Evolutionary conservation across 2,113 vertebrate species (phyloP), one percentile per base, ranked within the genome.

Genomic region (Marcusenius ussheri): DNA sequence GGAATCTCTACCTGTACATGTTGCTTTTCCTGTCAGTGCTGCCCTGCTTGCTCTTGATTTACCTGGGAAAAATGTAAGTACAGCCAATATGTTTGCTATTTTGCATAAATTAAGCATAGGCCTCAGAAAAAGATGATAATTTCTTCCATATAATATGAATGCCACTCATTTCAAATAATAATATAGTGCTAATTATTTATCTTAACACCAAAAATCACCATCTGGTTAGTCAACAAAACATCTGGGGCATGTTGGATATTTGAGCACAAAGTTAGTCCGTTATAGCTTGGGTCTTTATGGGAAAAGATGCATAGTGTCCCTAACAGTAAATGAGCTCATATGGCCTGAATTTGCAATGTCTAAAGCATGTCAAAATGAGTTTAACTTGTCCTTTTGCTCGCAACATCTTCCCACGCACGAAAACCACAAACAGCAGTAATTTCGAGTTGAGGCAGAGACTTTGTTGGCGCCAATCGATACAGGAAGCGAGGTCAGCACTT

Each of bases 51-150:
- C 3, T 62, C n/a, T 47, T 93, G 7, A 39, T 90, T 24, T 13
- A 83, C 24, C 92, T 58, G 39, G 50, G 83, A n/a, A 92, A 88
- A 86, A 50, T 77, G 93, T 93, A 47, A 92, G 93, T 91, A 90
- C 86, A 3, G 24, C 5, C 50, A 39, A 10, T 31, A 42, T 24
- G 35, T 70, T 58, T 17, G 13, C 2, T 51, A 86, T 27, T 45
- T 31, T 51, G 49, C 47, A 17, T 87, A 51, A 47, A 85, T 49
- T 49, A 11, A 49, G 39, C 45, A 24, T 11, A 83, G 21, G 7
- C 10, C 42, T 85, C 39, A n/a, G 42, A 85, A n/a, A 11, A 85
- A 45, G 2, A 19, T 24, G 19, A 50, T 46, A 0, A 5, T 8
- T 42, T 45, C 77, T 83, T 83, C 77, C 39, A 83, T 45, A 83